Evolutionary conservation across 2,888 invertebrate genomes (phyloP), one percentile per base, ranked within the genome.

Genomic region (Pseudanteris insignis): DNA sequence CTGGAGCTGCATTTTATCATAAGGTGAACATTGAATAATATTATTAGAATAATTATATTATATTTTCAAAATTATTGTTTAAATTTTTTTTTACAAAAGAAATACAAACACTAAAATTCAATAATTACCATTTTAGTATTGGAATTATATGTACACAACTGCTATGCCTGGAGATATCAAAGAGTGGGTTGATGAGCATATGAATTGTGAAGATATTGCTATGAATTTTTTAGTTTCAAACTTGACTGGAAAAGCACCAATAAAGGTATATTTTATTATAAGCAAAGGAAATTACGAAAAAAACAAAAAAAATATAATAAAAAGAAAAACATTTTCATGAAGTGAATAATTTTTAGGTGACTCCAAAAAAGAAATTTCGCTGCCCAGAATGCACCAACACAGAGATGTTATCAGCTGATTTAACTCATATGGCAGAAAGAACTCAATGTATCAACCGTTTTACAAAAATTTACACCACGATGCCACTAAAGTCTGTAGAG

Each of bases 191-290:
- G 98, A 99, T 79, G 94, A 97, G 79, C 92, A 91, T 75, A 95
- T 96, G 92, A 99, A 99, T 83, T 99, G 99, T 81, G 99, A 99
- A 81, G 99, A 99, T 78, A 96, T 99, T 69, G 99, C 99, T 6
- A 98, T 99, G 96, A 99, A 99, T 82, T 99, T 98, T 81, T 86
- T 99, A 7, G 94, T 99, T 32, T 91, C 98, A n/a, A 98, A 99
- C 78, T 85, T 98, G 63, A 97, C 98, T 0, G 86, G 96, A 67
- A 93, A 96, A 79, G 97, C 99, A 1, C 99, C 99, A 0, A 93
- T 99, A 1, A 99, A 99, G 86, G 92, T 92, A 88, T 90, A 57
- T n/a, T n/a, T n/a, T n/a, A 84, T 93, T 92, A 96, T 96, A 0
- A 96, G 97, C n/a, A n/a, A n/a, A n/a, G n/a, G n/a, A n/a, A n/a